Percentiles rank a stretch among this genome's conserved stretches.
Evolutionary conservation across 2,113 vertebrate species (phyloP).

Genomic region (Bucco capensis): DNA sequence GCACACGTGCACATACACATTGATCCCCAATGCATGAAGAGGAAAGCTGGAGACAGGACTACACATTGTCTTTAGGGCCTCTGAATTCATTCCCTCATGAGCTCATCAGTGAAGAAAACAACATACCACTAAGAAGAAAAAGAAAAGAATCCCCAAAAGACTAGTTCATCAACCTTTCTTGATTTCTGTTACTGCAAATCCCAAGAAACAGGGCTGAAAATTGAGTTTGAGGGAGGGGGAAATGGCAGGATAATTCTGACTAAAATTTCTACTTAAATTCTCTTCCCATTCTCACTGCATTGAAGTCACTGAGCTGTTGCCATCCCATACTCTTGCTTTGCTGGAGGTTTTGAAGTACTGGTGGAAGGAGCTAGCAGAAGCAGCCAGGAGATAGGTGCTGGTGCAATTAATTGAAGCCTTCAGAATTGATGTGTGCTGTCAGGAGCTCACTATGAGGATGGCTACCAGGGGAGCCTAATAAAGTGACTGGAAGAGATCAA

Average conservation of each 20-base stretch:
- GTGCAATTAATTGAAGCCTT: constrained; percentile 49
- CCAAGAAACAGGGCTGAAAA: background rate
- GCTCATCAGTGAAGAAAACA: background rate
- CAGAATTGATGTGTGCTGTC: constrained; percentile 59
- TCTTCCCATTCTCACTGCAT: accelerated
- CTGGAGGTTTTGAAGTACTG: background rate
- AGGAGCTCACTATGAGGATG: constrained; percentile 17
- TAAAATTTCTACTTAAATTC: background rate
- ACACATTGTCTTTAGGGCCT: background rate
- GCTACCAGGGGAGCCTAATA: constrained; percentile 23
- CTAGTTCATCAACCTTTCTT: background rate
- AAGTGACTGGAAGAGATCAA: constrained; percentile 45
- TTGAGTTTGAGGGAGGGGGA: background rate
- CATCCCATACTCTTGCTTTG: background rate
- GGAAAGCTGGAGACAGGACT: background rate
- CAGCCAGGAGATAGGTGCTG: constrained; percentile 13
- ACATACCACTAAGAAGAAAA: background rate
- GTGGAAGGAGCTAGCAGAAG: background rate
- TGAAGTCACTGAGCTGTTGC: background rate
- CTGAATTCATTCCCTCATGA: background rate
- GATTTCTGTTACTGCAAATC: background rate
- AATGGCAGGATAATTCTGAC: background rate
- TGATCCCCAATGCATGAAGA: background rate
- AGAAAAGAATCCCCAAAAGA: accelerated
- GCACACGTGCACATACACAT: accelerated